A percentile compares a stretch with the other conserved stretches of the same genome.
phyloP scores from a whole-genome alignment of 2,113 vertebrate genomes.

The Hydrolagus affinis region DNA sequence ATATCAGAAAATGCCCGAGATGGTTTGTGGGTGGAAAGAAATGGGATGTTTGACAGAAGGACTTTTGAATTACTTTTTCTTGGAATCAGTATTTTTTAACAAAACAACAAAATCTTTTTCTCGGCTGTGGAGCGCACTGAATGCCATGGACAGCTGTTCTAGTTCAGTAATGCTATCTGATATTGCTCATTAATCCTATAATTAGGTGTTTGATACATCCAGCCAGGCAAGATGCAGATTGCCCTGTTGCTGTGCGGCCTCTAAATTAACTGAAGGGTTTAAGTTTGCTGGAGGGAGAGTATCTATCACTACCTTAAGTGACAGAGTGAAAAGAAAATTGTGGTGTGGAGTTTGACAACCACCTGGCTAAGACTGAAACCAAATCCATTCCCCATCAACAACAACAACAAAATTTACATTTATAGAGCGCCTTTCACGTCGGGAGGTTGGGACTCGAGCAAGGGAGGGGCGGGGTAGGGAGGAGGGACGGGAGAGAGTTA shows the following conservation, averaged over 20 bases:
- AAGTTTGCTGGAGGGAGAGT: background rate
- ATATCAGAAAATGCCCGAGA: background rate
- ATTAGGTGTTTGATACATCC: background rate
- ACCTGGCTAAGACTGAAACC: too few species aligned
- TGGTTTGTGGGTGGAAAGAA: background rate
- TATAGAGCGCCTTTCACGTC: too few species aligned
- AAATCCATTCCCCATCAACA: too few species aligned
- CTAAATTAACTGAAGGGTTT: background rate
- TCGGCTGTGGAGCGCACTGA: slow-evolving; percentile 44
- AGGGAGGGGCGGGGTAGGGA: too few species aligned
- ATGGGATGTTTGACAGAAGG: background rate
- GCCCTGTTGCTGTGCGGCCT: background rate
- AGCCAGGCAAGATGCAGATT: background rate
- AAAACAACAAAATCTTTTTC: slow-evolving; percentile 40
- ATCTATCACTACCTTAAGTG: too few species aligned
- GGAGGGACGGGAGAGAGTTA: too few species aligned
- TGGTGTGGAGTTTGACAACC: too few species aligned
- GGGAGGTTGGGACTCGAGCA: too few species aligned
- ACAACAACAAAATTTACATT: too few species aligned
- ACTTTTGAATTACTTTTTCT: slow-evolving; percentile 44
- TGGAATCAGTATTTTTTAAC: slow-evolving; percentile 49
- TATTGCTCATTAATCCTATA: background rate
- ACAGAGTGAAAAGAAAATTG: background rate
- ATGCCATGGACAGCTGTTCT: too few species aligned
- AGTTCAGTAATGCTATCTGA: background rate